Base-by-base conservation (phyloP, 2,888 invertebrate species). In the Mamestra brassicae region DNA sequence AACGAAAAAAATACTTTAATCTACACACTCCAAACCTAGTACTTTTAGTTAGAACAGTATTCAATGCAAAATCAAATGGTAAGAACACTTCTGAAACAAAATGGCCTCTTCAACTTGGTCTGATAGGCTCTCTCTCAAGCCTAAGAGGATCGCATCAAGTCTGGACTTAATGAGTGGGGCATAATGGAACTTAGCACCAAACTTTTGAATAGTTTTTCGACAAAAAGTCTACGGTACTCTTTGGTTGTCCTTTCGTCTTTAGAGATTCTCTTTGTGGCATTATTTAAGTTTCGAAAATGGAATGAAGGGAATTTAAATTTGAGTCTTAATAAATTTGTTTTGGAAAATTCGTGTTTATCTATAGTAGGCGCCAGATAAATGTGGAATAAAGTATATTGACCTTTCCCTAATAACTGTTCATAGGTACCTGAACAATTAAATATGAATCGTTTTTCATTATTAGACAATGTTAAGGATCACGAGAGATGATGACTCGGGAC, bases 191-290 rank as follows among this genome's bases (percentile, higher is more conserved):
- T 82, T 85, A 72, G 74, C 81, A 65, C 75, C 72, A 89, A 89
- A 89, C 80, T 89, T 91, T 89, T 90, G 86, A 90, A 91, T 88
- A 89, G 88, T 88, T 88, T 86, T 87, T 80, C 69, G 71, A 70
- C 76, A 85, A 86, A 84, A 85, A 61, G 11, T 81, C 50, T 71
- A 84, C 80, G 83, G 85, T 80, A 83, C 85, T 78, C 80, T 78
- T 71, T 74, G 70, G 76, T 79, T 81, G 71, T 85, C 63, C 63
- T 62, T 62, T 58, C 68, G 58, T 62, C 81, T 82, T 85, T 57
- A 65, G 71, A 72, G 57, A 81, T 75, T 57, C 65, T 8, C 68
- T 83, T 85, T 78, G 75, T 78, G 61, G 60, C 58, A 65, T 81
- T 81, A 81, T 68, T 38, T 26, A 26, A 42, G 70, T 80, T 78